Evolutionary conservation across 92 coral and sea anemone genomes (phyloP), one percentile per base, ranked within the genome.

Genomic region (Epizoanthus rinbou): DNA sequence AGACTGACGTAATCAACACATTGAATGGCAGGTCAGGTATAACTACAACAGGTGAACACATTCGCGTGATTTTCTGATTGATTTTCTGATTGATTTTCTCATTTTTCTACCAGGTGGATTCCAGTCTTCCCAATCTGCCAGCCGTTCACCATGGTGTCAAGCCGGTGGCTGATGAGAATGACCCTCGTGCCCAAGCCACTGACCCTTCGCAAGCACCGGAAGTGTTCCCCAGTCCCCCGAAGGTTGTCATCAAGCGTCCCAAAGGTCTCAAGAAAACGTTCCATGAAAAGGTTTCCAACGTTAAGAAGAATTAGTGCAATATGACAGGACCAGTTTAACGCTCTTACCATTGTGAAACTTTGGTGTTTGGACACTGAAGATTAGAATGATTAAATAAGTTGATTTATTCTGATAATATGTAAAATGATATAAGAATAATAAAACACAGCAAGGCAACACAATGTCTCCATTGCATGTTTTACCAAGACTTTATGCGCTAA

Each of bases 191-290:
- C 18, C 68, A 31, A 15, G 68, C 14, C 24, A 23, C 68, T 22
- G 18, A 63, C 35, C 68, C 68, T 16, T 28, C 31, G 31, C 31
- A 28, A 28, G 31, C 31, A 28, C 68, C 68, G 68, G 68, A 63
- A 63, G 68, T 63, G 13, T 63, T 63, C 68, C 37, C 68, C 68
- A 63, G 16, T 22, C 37, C 68, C 14, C 68, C 68, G 2, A 63
- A 63, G 16, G 68, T 63, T 15, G 68, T 63, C 68, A 23, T 63
- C 68, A 9, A 63, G 28, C 68, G 68, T 63, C 68, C 68, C 9
- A 63, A 63, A 13, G 68, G 18, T 23, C 4, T 63, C 13, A 16
- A 31, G 31, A 63, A 63, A 10, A 63, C 68, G 0, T 63, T 23
- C 37, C 37, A 63, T 31, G 68, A 23, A 63, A 63, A 63, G 6